Base-by-base conservation (phyloP, 2,888 invertebrate species). In the Meta bourneti region DNA sequence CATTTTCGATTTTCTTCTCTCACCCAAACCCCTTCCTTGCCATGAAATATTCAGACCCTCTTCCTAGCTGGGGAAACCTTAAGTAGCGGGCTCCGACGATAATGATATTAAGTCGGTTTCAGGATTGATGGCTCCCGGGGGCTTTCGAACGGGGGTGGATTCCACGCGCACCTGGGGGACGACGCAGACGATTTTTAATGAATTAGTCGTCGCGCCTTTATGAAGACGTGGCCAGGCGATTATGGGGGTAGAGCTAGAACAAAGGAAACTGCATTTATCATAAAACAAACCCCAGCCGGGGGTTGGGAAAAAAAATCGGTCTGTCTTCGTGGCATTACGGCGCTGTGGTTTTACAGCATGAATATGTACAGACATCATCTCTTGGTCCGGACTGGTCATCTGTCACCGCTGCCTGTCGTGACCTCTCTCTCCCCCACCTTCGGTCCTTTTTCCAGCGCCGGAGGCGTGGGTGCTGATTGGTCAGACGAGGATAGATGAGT, bases 81-180 rank as follows among this genome's bases (percentile, higher is more conserved):
- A 91, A 91, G 90, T 91, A 91, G 90, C 86, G 69, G 80, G 90
- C 86, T 84, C 86, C 81, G 89, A 82, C 90, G 90, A 91, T 91
- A 91, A 91, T 91, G 90, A 91, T 91, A 91, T 91, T 91, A 91
- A 91, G 90, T 91, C 78, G 74, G 86, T 81, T 91, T 79, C 81
- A 71, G 81, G 90, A 91, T 91, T 86, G 90, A 91, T 91, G 90
- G 90, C 90, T 81, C 90, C 81, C 90, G 9, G 51, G 80, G 69
- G 87, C 77, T 48, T 89, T 6, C 51, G 51, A 51, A 49, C 51
- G 48, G 69, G 51, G 75, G 84, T 54, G 52, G 80, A 69, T 51
- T 71, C 79, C 84, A 34, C 74, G 74, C 75, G 72, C 90, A 86
- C 86, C 90, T 86, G 80, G 61, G 78, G 85, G 82, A 52, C n/a